Conservation (phyloP, 2,888 invertebrate genomes). For the Copidosoma aretas region DNA sequence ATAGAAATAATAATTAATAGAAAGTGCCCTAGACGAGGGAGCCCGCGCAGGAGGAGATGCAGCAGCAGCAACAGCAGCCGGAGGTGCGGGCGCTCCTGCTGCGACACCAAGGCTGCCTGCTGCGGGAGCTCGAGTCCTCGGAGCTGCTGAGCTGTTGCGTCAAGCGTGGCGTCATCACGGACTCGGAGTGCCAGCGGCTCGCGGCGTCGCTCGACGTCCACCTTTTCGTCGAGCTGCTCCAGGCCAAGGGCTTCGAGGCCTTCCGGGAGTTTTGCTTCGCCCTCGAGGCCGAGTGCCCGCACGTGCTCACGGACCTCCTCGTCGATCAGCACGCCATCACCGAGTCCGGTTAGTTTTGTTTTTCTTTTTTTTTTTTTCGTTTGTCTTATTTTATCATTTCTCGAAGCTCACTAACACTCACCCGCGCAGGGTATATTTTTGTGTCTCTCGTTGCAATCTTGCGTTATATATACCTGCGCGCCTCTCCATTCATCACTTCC, state of each 20-base stretch:
- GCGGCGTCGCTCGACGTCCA: conserved; percentile 53
- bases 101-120: conserved; percentile 70
- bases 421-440: too few species aligned
- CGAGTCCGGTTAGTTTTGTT: conserved; percentile 23
- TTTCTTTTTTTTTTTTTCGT: not conserved
- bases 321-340: conserved; percentile 53
- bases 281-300: conserved; percentile 55
- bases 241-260: conserved; percentile 54
- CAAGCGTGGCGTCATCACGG: conserved; percentile 70
- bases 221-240: conserved; percentile 54
- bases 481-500: too few species aligned
- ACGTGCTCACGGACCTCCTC: conserved; percentile 53
- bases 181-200: conserved; percentile 67
- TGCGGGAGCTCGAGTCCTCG: conserved; percentile 70
- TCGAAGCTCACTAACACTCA: too few species aligned
- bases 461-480: too few species aligned
- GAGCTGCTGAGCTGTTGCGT: conserved; percentile 70
- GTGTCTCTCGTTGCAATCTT: too few species aligned
- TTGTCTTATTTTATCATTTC: not conserved
- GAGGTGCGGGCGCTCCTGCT: conserved; percentile 70
- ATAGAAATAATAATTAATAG: too few species aligned
- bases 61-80: conserved; percentile 44
- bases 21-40: too few species aligned
- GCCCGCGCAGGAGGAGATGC: conserved; percentile 2
- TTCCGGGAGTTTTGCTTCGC: conserved; percentile 57